Conservation (phyloP, 2,888 invertebrate genomes). For the Pristionchus entomophagus region DNA sequence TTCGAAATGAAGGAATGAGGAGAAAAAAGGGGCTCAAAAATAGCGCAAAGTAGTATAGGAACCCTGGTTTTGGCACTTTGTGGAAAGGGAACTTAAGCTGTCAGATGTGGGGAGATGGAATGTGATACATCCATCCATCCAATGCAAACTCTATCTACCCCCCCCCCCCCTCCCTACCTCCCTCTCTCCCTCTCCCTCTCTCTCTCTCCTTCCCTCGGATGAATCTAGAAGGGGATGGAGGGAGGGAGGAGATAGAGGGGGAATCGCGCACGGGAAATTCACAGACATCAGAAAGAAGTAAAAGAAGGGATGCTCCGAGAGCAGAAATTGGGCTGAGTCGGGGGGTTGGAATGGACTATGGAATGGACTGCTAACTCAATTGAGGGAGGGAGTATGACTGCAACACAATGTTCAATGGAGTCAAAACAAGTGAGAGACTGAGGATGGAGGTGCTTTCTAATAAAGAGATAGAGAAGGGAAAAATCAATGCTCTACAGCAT, state of each 20-base stretch:
- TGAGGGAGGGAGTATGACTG: neutral
- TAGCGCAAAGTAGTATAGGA: neutral
- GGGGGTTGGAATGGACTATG: neutral
- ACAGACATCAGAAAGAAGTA: no score
- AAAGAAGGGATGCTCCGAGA: no score
- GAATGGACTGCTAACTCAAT: conserved; percentile 9
- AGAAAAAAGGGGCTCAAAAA: neutral
- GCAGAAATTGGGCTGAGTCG: no score
- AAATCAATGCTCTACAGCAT: conserved; percentile 22
- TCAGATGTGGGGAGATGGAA: conserved; percentile 25
- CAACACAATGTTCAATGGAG: neutral
- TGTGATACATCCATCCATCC: conserved; percentile 35
- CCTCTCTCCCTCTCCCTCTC: no score
- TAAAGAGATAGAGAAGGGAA: conserved; percentile 33
- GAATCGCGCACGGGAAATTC: conserved; percentile 9
- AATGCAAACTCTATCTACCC: conserved; percentile 31
- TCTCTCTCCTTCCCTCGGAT: neutral
- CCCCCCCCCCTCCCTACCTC: no score
- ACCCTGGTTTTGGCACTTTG: neutral
- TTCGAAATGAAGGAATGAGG: neutral
- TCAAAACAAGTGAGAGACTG: conserved; percentile 24
- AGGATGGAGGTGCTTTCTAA: conserved; percentile 30
- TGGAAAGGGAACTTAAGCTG: conserved; percentile 10
- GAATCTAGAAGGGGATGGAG: no score
- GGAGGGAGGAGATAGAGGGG: conserved; percentile 14